Conservation (phyloP, 30 jellyfish, hydroid and myxozoan genomes). For the Pseudorhiza aurosa region DNA sequence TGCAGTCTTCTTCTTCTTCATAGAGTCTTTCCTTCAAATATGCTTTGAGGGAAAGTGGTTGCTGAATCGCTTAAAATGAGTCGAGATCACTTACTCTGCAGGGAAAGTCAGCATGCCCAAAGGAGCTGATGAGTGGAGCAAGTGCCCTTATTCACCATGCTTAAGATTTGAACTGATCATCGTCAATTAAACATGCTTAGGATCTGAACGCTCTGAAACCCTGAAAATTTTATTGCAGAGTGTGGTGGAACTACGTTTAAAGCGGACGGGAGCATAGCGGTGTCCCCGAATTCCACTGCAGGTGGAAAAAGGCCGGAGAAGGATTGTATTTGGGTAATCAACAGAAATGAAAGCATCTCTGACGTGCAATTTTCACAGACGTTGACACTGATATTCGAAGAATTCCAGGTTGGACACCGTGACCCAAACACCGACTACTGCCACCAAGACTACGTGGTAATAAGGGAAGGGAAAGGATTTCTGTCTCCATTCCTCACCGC, state of each 20-base stretch:
- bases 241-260: conserved; percentile 90
- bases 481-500: conserved; percentile 78
- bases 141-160: no score
- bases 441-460: conserved; percentile 80
- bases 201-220: no score
- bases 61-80: no score
- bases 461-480: conserved; percentile 94
- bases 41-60: no score
- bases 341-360: conserved; percentile 12
- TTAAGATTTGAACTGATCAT: no score
- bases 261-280: conserved; percentile 40
- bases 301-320: not conserved
- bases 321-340: conserved; percentile 88
- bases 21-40: no score
- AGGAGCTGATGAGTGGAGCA: no score
- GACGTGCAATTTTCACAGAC: conserved; percentile 11
- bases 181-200: no score
- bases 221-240: no score
- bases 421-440: conserved; percentile 69
- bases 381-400: conserved; percentile 65
- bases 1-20: no score
- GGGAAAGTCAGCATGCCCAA: no score
- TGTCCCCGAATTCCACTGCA: conserved; percentile 18
- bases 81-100: no score
- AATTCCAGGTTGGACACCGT: conserved; percentile 71